Percentiles rank a stretch among this genome's conserved stretches.
These are phyloP conservation scores for Dreissena polymorpha DNA, from an alignment of 1,140 invertebrate genomes.

Conservation along the genomic window DNA sequence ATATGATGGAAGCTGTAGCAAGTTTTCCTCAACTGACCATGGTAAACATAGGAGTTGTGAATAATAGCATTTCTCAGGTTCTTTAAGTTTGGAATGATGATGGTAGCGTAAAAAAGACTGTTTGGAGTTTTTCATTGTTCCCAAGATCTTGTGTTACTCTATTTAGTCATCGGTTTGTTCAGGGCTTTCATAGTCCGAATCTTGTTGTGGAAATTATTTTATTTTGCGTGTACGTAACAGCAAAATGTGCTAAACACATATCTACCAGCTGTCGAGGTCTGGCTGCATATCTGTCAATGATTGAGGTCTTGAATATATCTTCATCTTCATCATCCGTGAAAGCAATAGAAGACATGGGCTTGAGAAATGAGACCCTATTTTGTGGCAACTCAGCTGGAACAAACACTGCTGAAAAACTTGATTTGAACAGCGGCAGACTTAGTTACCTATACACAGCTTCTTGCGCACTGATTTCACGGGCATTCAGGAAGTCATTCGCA, in stretches of 20 bases:
- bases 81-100: conserved; percentile 42
- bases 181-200: background rate
- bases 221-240: conserved; percentile 14
- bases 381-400: conserved; percentile 50
- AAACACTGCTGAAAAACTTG: conserved; percentile 40
- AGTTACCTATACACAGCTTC: conserved; percentile 58
- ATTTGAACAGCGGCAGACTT: conserved; percentile 53
- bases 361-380: conserved; percentile 30
- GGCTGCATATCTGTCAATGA: conserved; percentile 50
- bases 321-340: conserved; percentile 46
- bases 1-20: conserved; percentile 25
- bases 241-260: conserved; percentile 45
- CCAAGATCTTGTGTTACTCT: conserved; percentile 4
- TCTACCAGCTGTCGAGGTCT: conserved; percentile 32
- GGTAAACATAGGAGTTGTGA: conserved; percentile 38
- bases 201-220: background rate
- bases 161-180: conserved; percentile 19
- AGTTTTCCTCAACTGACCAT: conserved; percentile 39
- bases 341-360: conserved; percentile 20
- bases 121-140: conserved; percentile 48
- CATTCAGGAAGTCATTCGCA: conserved; percentile 49
- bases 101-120: conserved; percentile 43
- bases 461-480: conserved; percentile 57
- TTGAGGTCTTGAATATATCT: conserved; percentile 30
- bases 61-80: conserved; percentile 36